These are phyloP conservation scores for Endomychus coccineus DNA, from an alignment of 2,888 invertebrate genomes.

Conservation along the genomic window DNA sequence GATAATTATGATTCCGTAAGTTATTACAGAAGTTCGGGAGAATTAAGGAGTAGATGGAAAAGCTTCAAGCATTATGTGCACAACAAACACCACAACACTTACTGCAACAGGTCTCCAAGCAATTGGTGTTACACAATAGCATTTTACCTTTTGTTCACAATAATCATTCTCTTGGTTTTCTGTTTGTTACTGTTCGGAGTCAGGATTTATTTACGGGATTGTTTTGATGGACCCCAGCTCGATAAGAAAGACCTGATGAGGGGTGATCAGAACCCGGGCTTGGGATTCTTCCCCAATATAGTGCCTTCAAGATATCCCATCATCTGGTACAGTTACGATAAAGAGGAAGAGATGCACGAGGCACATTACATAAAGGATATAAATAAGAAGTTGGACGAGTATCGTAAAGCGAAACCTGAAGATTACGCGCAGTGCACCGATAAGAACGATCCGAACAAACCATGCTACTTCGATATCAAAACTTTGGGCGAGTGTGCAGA, in stretches of 20 bases:
- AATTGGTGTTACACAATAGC: too few relatives aligned
- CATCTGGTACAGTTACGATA: constrained; percentile 11
- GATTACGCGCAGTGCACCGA: constrained; percentile 8
- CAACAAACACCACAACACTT: constrained; percentile 5
- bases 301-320: constrained; percentile 10
- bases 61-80: constrained; percentile 3
- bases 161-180: too few relatives aligned
- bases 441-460: constrained; percentile 1
- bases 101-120: constrained; percentile 9
- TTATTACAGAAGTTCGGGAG: not conserved
- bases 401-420: constrained; percentile 4
- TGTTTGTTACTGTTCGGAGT: too few relatives aligned
- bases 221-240: not conserved
- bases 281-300: constrained; percentile 11
- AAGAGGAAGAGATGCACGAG: constrained; percentile 1
- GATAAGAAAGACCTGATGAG: constrained; percentile 2
- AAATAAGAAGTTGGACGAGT: constrained; percentile 5
- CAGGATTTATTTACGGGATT: too few relatives aligned
- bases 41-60: constrained; percentile 5
- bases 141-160: too few relatives aligned
- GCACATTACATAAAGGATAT: constrained; percentile 3
- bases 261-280: constrained; percentile 2
- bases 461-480: constrained; percentile 8
- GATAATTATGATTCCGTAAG: constrained; percentile 9
- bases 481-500: constrained; percentile 8